Base-by-base conservation (phyloP, 2,888 invertebrate species). In the Julus scandinavius region DNA sequence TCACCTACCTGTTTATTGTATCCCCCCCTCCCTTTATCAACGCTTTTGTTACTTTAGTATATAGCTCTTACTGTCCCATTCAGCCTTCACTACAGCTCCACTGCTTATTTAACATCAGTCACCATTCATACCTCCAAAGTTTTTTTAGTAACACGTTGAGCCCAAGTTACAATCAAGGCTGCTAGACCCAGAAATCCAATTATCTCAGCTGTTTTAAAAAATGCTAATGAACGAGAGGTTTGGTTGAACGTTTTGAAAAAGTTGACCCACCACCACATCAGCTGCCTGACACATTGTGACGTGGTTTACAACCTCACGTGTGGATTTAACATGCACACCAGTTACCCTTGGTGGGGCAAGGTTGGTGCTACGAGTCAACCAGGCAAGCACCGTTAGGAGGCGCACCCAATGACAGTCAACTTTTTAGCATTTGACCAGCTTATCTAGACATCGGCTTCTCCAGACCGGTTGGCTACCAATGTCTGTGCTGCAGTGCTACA, bases 1-100 rank as follows among this genome's bases (percentile, higher is more conserved):
- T 72, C 72, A 72, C 72, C 72, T 80, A 80, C 80, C 80, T 80
- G 80, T 80, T 80, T 80, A 38, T 80, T 80, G 80, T 80, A 80
- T 38, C 13, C 80, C 80, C 54, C 72, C 38, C 80, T 72, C 80
- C 80, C 38, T 80, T 80, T 80, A 80, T 80, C 13, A 13, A 6
- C 6, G 80, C 15, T 29, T 80, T 80, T 80, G 80, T 80, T 72
- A 11, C 72, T 29, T 29, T 72, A 2, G n/a, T 72, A 80, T 80
- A 80, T 80, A 80, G 80, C 80, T 29, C 80, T n/a, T 38, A 80
- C 80, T 38, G 80, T 80, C 80, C 80, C 80, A 80, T 80, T 80
- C 80, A 38, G 80, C 38, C 80, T 80, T 80, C 80, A 80, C 38
- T 80, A 15, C 15, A 15, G 15, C 80, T 80, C 80, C 2, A 29